phyloP scores from a whole-genome alignment of 2,113 vertebrate species.

The Rhombomys opimus region DNA sequence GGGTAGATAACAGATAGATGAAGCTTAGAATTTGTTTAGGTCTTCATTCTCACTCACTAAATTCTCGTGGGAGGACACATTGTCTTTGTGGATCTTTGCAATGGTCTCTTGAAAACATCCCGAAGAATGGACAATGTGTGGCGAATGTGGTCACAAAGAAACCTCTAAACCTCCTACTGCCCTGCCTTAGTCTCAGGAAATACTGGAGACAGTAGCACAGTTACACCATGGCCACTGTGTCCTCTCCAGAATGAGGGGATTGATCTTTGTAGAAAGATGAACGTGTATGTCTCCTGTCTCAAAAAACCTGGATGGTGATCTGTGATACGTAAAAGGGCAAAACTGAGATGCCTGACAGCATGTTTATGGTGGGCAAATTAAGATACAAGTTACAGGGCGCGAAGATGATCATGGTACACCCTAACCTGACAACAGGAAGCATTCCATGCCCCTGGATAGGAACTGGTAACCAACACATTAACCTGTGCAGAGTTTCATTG shows the following conservation, averaged over 20 bases:
- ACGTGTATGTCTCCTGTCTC: background rate
- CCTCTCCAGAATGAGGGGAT: background rate
- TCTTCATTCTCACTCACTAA: background rate
- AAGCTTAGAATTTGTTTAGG: background rate
- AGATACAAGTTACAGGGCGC: background rate
- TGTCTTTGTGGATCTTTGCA: background rate
- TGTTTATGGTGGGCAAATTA: background rate
- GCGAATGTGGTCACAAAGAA: background rate
- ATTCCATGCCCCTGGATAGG: background rate
- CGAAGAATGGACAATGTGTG: background rate
- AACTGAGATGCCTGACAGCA: background rate
- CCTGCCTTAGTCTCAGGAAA: background rate
- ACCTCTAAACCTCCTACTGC: background rate
- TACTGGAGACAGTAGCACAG: background rate
- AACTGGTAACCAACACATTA: background rate
- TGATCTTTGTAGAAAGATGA: conserved; percentile 21
- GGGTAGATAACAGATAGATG: background rate
- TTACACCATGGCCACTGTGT: background rate
- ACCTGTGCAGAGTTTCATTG: background rate
- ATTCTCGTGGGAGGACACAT: background rate
- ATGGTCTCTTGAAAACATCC: background rate
- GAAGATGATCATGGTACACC: background rate
- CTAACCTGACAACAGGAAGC: background rate
- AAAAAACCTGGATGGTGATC: background rate
- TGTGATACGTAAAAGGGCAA: background rate